phyloP scores from a whole-genome alignment of 2,797 vertebrate genomes.

The Schizopygopsis malacanthus region DNA sequence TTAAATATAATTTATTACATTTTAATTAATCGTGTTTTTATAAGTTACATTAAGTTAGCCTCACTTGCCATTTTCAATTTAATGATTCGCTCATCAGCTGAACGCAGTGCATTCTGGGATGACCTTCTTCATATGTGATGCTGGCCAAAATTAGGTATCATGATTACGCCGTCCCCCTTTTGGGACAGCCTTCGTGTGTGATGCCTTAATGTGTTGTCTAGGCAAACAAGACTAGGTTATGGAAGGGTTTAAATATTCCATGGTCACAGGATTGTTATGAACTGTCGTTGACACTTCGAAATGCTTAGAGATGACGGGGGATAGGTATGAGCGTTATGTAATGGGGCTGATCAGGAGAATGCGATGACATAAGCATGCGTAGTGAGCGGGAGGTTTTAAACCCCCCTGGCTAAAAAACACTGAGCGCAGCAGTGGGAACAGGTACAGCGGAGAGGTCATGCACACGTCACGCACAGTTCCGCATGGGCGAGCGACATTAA shows the following conservation, averaged over 20 bases:
- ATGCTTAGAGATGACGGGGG: neutral
- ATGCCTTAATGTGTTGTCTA: neutral
- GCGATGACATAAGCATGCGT: conserved; percentile 37
- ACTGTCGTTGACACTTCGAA: neutral
- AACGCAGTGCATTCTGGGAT: neutral
- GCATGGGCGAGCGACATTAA: conserved; percentile 20
- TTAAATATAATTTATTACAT: neutral
- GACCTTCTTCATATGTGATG: neutral
- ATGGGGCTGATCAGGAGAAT: conserved; percentile 8
- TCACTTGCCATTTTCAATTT: neutral
- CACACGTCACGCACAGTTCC: conserved; percentile 29
- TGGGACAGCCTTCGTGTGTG: neutral
- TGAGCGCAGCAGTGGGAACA: conserved; percentile 3
- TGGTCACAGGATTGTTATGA: neutral
- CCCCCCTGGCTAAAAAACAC: conserved; percentile 15
- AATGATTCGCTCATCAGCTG: neutral
- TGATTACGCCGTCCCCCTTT: neutral
- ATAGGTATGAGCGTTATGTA: conserved; percentile 16
- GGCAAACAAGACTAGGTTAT: neutral
- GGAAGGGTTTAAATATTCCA: neutral
- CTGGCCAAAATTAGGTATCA: neutral
- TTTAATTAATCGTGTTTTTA: neutral
- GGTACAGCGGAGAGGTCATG: conserved; percentile 37
- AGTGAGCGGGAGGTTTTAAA: conserved; percentile 37
- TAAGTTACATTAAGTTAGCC: neutral